Evolutionary conservation across 1,140 invertebrate species (phyloP), one percentile per base, ranked within the genome.

Genomic region (Hypothenemus hampei): DNA sequence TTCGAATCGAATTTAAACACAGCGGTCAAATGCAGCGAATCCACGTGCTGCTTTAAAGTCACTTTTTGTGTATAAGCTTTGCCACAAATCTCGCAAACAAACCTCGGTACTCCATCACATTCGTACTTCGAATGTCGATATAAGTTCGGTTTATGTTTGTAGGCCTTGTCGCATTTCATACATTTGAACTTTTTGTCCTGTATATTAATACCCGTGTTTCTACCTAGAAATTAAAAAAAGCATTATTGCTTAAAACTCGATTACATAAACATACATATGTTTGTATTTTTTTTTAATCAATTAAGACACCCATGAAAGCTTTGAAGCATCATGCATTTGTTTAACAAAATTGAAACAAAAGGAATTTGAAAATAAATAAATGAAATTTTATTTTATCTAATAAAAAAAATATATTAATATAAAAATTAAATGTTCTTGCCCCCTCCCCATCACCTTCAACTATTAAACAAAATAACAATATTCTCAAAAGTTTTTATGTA

Each of bases 111-210:
- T 18, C 55, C 60, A 18, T 59, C 62, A 43, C 66, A 87, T 65
- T 86, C 83, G 67, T 81, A 84, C 56, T 80, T 83, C 53, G 78
- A 78, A 58, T 86, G 82, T 39, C 80, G 70, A 61, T 77, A 77
- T 54, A 81, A 67, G 36, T 75, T 77, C 58, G 75, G 74, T 51
- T 76, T 76, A 65, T 77, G 75, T 65, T 76, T 78, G 69, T 79
- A 79, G 59, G 73, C 71, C 67, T 79, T 78, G 33, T 78, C 76
- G 65, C 80, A 82, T 44, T 60, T 65, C 44, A 58, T 49, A 44
- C 65, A 66, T 37, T 53, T 53, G 39, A 56, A 60, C 36, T 60
- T 60, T 26, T 56, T 60, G 22, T 55, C 56, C 22, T 13, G 29
- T 8, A 24, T 23, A 23, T 24, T 36, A n/a, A 31, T 10, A 11